These are phyloP conservation scores for Procambarus clarkii DNA, from an alignment of 1,140 invertebrate species.

Conservation along the genomic window DNA sequence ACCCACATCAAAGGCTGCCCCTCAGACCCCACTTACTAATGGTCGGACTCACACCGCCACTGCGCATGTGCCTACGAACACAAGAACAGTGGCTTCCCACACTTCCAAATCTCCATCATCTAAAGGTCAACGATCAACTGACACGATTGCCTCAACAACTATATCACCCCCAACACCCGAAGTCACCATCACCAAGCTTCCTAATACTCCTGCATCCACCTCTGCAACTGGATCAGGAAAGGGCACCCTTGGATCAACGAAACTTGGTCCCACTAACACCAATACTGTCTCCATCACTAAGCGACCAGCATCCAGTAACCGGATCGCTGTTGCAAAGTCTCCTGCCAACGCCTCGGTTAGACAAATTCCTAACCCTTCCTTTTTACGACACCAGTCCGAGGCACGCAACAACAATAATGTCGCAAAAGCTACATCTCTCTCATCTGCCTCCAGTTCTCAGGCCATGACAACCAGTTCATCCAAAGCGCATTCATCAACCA, in stretches of 20 bases:
- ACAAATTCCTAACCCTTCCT: slow-evolving; percentile 71
- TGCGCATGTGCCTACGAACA: neutral
- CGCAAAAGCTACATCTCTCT: neutral
- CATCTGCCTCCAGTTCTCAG: neutral
- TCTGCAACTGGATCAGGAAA: slow-evolving; percentile 19
- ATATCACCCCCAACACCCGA: slow-evolving; percentile 63
- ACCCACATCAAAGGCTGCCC: slow-evolving; percentile 51
- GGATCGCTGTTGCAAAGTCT: slow-evolving; percentile 55
- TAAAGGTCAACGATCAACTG: neutral
- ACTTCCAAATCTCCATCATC: slow-evolving; percentile 25
- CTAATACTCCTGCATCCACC: slow-evolving; percentile 24
- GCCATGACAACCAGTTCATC: neutral
- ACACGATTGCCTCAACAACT: slow-evolving; percentile 4
- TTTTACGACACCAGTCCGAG: slow-evolving; percentile 61
- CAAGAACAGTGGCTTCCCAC: slow-evolving; percentile 15
- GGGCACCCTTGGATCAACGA: slow-evolving; percentile 12
- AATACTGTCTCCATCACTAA: slow-evolving; percentile 66
- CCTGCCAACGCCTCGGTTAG: slow-evolving; percentile 66
- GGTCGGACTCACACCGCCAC: slow-evolving; percentile 20
- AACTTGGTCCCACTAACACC: slow-evolving; percentile 45
- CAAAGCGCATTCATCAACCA: slow-evolving; percentile 11
- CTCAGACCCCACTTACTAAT: slow-evolving; percentile 48
- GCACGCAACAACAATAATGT: slow-evolving; percentile 55
- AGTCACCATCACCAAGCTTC: slow-evolving; percentile 64
- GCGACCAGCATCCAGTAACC: slow-evolving; percentile 44